These are phyloP conservation scores for Heliopora coerulea DNA, from an alignment of 92 coral and sea anemone species.

Conservation along the genomic window DNA sequence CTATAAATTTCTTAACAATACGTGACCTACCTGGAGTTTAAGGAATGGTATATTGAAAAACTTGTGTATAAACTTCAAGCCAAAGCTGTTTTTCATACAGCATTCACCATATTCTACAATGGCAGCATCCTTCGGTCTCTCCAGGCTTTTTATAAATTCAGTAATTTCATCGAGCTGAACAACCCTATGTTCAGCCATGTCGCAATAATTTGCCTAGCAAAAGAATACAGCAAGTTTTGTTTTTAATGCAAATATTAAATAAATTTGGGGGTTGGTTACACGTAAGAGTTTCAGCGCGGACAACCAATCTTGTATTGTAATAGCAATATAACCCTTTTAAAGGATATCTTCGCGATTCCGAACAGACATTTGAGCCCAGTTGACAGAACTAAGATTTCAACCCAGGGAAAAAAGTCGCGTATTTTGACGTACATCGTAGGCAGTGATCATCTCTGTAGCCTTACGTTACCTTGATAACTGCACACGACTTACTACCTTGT, in stretches of 20 bases:
- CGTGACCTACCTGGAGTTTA: conserved; percentile 70
- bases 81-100: conserved; percentile 97
- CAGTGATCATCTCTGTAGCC: too few relatives aligned
- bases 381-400: too few relatives aligned
- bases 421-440: too few relatives aligned
- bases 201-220: conserved; percentile 76
- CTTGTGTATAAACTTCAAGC: conserved; percentile 92
- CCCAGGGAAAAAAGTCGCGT: too few relatives aligned
- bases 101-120: conserved; percentile 87
- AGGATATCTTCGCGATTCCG: too few relatives aligned
- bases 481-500: too few relatives aligned
- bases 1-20: not conserved
- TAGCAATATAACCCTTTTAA: too few relatives aligned
- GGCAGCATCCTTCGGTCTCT: conserved; percentile 82
- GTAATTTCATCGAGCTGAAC: conserved; percentile 74
- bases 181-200: conserved; percentile 92
- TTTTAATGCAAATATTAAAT: not conserved
- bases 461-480: too few relatives aligned
- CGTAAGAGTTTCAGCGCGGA: too few relatives aligned
- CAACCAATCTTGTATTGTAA: not conserved
- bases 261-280: too few relatives aligned
- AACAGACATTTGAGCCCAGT: too few relatives aligned
- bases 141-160: conserved; percentile 65
- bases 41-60: conserved; percentile 90
- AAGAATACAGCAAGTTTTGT: not conserved